A percentile compares a stretch with the other conserved stretches of the same genome.
phyloP scores from a whole-genome alignment of 2,113 vertebrate species.

The Heptranchias perlo region DNA sequence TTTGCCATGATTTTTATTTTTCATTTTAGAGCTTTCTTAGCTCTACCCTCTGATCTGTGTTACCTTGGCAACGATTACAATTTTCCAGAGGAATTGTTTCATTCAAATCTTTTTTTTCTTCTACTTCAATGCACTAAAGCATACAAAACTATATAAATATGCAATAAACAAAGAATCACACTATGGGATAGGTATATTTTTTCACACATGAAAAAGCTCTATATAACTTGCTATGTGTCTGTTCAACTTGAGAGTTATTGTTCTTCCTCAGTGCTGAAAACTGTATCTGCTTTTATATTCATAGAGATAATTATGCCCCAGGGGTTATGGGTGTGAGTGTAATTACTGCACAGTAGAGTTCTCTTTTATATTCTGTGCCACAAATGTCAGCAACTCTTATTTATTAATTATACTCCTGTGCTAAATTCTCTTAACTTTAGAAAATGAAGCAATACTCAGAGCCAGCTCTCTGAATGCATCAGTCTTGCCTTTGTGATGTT shows the following conservation, averaged over 20 bases:
- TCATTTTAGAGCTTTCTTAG: conserved; percentile 18
- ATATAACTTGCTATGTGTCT: conserved; percentile 31
- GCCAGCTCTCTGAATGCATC: conserved; percentile 17
- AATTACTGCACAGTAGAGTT: conserved; percentile 35
- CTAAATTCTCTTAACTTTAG: conserved; percentile 38
- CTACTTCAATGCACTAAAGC: conserved; percentile 26
- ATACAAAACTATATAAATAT: conserved; percentile 23
- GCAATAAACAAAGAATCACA: conserved; percentile 33
- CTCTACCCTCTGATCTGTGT: background rate
- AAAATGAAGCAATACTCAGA: conserved; percentile 16
- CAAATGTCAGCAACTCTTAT: conserved; percentile 38
- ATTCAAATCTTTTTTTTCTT: conserved; percentile 33
- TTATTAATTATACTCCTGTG: conserved; percentile 36
- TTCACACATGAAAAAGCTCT: conserved; percentile 33
- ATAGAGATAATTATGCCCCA: conserved; percentile 38
- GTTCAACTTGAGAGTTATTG: conserved; percentile 33
- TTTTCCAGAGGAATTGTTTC: conserved; percentile 37
- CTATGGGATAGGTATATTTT: conserved; percentile 25
- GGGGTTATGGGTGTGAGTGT: conserved; percentile 37
- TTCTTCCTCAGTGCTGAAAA: conserved; percentile 36
- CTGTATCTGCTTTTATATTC: conserved; percentile 36
- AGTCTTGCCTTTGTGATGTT: conserved; percentile 30
- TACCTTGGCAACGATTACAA: conserved; percentile 36
- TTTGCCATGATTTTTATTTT: conserved; percentile 31
- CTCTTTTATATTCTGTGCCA: conserved; percentile 27